Conservation (phyloP, 2,113 vertebrate species). For the Vidua macroura region DNA sequence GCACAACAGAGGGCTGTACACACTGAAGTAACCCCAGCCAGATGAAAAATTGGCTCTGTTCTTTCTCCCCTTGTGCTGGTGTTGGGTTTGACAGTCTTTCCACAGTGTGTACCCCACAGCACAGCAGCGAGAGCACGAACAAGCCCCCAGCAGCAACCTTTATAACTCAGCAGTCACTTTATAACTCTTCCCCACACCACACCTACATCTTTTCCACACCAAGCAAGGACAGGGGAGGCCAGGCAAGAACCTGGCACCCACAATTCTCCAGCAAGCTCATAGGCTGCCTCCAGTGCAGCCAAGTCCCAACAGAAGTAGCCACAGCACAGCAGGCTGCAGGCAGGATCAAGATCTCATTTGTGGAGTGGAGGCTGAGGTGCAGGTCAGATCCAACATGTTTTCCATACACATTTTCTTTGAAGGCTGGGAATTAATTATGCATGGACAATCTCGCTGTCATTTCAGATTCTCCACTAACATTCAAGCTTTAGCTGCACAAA, state of each 20-base stretch:
- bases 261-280: fast-evolving
- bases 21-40: neutral
- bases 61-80: neutral
- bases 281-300: neutral
- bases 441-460: neutral
- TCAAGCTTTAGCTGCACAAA: neutral
- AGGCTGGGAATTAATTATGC: neutral
- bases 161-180: neutral
- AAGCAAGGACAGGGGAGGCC: neutral
- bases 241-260: neutral
- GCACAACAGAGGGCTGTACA: fast-evolving
- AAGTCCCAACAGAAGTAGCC: fast-evolving
- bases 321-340: neutral
- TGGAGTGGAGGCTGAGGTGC: neutral
- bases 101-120: fast-evolving
- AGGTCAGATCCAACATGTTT: neutral
- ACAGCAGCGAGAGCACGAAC: neutral
- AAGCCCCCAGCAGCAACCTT: neutral
- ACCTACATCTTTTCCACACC: neutral
- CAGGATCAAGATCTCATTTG: neutral
- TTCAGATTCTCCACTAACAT: neutral
- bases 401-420: neutral
- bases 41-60: neutral
- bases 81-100: neutral
- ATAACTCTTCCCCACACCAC: neutral